Base-by-base conservation (phyloP, 1,140 invertebrate genomes). In the Dryas iulia region DNA sequence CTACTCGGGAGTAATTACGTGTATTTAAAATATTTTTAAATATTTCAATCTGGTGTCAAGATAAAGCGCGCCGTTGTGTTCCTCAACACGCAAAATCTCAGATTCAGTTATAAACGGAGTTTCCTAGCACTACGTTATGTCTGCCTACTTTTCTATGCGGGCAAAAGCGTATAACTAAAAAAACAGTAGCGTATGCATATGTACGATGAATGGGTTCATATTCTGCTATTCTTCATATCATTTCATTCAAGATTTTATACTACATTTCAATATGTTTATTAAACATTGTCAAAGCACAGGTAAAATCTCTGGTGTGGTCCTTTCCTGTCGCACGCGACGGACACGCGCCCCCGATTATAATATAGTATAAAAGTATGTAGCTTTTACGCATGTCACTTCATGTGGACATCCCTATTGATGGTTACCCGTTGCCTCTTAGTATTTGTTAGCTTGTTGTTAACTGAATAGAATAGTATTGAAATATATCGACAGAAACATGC, bases 271-370 rank as follows among this genome's bases (percentile, higher is more conserved):
- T 6, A 47, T 47, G 39, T 8, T 8, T 7, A 47, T 47, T 47
- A 47, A 47, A 18, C 14, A 47, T 47, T 47, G 14, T 47, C n/a
- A 54, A 28, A 33, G 18, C n/a, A 30, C 28, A 31, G 53, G 53
- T 56, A n/a, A 56, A n/a, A 56, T 10, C 25, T 14, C 4, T 7
- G 1, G 53, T 56, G 53, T 26, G 53, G 23, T 56, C 53, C 2
- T 25, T 23, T 8, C 25, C 4, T 54, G 31, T 39, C 35, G 35
- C 78, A 79, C 81, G 72, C 75, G 79, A 54, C 72, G 1, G 74
- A 26, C 84, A 86, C 84, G 79, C 79, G 84, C 31, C 76, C 7
- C 33, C 54, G 52, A 80, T 83, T 83, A 79, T 39, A 21, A n/a
- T 21, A 47, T 47, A 47, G 14, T 21, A 47, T 47, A 47, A 6